Percentiles rank a stretch among this genome's conserved stretches.
These are phyloP conservation scores for Glareola pratincola DNA, from an alignment of 2,113 vertebrate genomes.

Conservation along the genomic window DNA sequence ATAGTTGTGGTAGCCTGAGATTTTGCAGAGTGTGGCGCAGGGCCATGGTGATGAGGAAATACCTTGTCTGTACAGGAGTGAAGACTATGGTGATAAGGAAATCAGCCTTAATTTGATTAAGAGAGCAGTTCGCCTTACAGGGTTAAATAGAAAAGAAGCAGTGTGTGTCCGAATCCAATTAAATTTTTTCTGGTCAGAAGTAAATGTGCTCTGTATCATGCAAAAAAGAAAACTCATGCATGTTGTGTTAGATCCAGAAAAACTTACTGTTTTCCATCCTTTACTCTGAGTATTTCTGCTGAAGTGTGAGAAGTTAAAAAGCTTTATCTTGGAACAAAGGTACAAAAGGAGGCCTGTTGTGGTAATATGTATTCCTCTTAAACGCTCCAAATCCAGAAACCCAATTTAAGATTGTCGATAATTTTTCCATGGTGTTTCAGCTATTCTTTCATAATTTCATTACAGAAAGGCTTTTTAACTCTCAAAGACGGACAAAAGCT, in stretches of 20 bases:
- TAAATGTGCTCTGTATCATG: background rate
- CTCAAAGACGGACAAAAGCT: background rate
- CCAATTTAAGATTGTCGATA: background rate
- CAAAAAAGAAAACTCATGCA: accelerated
- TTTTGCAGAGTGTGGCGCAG: background rate
- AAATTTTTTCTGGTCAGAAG: background rate
- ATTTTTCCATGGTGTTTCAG: background rate
- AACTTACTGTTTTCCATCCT: background rate
- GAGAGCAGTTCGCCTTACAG: background rate
- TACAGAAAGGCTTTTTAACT: background rate
- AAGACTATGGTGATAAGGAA: background rate
- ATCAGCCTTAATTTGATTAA: background rate
- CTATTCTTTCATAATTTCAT: background rate
- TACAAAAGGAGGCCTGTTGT: background rate
- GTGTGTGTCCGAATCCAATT: background rate
- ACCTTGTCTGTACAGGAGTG: background rate
- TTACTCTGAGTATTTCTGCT: background rate
- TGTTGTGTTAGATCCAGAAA: background rate
- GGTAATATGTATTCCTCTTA: background rate
- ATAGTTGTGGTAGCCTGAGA: background rate
- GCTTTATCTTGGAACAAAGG: background rate
- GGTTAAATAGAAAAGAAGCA: background rate
- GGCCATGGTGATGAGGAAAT: background rate
- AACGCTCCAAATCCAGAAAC: background rate
- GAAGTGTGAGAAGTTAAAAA: too few species aligned